These are phyloP conservation scores for Siniperca knerii DNA, from an alignment of 2,113 vertebrate species.

Conservation along the genomic window DNA sequence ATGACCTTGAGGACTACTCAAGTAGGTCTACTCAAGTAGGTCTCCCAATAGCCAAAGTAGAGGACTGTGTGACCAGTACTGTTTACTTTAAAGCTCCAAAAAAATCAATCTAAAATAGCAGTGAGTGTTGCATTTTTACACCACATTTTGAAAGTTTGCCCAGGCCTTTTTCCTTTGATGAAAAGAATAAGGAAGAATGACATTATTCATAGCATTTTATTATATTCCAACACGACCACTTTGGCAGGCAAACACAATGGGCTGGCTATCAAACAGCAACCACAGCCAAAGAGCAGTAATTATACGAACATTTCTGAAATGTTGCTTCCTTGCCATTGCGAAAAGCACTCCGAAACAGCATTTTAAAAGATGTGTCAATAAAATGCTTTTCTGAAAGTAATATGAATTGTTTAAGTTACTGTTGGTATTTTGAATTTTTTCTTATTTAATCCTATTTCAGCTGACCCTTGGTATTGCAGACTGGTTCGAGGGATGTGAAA, in stretches of 20 bases:
- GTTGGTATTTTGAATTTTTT: neutral
- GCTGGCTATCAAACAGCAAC: conserved; percentile 26
- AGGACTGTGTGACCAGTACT: neutral
- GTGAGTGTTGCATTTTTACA: neutral
- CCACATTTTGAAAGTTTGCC: neutral
- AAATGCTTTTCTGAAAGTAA: conserved; percentile 32
- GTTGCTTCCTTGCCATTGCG: conserved; percentile 26
- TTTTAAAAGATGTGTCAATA: conserved; percentile 11
- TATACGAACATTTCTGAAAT: conserved; percentile 35
- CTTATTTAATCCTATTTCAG: no score
- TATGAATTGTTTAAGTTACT: neutral
- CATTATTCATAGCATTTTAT: conserved; percentile 34
- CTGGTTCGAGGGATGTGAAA: no score
- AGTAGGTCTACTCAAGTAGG: neutral
- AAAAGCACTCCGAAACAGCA: conserved; percentile 20
- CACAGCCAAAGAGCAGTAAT: conserved; percentile 41
- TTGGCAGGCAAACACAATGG: conserved; percentile 31
- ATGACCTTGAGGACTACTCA: neutral
- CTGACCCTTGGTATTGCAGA: no score
- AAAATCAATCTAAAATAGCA: no score
- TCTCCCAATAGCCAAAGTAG: neutral
- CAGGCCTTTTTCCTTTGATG: conserved; percentile 21
- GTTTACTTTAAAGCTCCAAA: neutral
- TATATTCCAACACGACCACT: conserved; percentile 27
- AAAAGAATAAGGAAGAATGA: conserved; percentile 25